Evolutionary conservation across 2,113 vertebrate species (phyloP), one percentile per base, ranked within the genome.

Genomic region (Actinemys pallida): DNA sequence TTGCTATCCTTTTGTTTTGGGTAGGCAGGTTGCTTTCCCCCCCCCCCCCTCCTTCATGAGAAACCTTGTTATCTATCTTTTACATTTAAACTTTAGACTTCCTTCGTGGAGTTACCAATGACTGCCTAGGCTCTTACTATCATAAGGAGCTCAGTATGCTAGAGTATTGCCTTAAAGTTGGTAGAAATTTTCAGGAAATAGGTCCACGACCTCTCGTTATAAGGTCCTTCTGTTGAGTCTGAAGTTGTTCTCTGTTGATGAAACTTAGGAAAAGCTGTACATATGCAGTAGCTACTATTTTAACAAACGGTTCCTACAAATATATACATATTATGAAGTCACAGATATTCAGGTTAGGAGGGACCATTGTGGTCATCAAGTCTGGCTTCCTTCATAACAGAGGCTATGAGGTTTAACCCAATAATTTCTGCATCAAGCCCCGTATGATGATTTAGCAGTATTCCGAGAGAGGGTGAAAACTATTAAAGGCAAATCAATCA

Each of bases 71-170:
- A 8, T 45, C 25, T 78, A 8, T 47, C 25, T 27, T 47, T 47
- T 27, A 27, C 12, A 8, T 78, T 78, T 45, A 57, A 59, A 57
- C 9, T 13, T 45, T 45, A 45, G 42, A 16, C 0, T 0, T 0
- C 76, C 84, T 45, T 84, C 25, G 52, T 92, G 25, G 75, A 11
- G 47, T 29, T 92, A 65, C 87, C 65, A 93, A 90, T 90, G 76
- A 54, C 47, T 6, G 0, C 2, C 5, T 81, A 91, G 56, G 19
- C 10, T 39, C 65, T 72, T n/a, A 39, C 83, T 90, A 47, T 16
- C 42, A 47, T 78, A 8, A 8, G 45, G 72, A 85, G 50, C 35
- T 79, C 78, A 45, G 0, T 14, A 1, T 50, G 78, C 27, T 47
- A 2, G 42, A 88, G 35, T 42, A 31, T 72, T 22, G 12, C 59